Evolutionary conservation across 2,888 invertebrate species (phyloP).

Genomic region (Meliscaeva auricollis): DNA sequence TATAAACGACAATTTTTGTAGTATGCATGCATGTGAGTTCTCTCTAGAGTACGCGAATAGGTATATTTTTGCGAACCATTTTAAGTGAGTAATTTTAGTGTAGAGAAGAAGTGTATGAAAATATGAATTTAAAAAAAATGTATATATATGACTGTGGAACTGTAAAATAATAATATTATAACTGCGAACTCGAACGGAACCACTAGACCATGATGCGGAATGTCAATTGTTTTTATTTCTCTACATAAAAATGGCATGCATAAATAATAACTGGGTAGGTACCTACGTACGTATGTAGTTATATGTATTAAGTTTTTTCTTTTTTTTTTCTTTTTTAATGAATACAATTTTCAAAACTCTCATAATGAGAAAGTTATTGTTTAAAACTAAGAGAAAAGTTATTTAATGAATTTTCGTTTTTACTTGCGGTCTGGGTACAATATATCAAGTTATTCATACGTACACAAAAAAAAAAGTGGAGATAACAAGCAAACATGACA

Average conservation of each 20-base stretch:
- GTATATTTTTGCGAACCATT: conserved; percentile 56
- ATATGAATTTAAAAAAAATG: neutral
- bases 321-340: neutral
- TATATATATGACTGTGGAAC: conserved; percentile 28
- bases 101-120: conserved; percentile 20
- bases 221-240: conserved; percentile 23
- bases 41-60: neutral
- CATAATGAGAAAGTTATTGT: conserved; percentile 9
- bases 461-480: too few relatives aligned
- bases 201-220: conserved; percentile 40
- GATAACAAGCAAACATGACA: too few relatives aligned
- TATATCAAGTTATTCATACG: too few relatives aligned
- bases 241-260: conserved; percentile 2
- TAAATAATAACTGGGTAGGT: conserved; percentile 7
- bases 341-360: neutral
- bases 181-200: conserved; percentile 18
- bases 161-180: conserved; percentile 39
- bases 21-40: neutral
- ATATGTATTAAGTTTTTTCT: neutral
- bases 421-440: too few relatives aligned
- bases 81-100: conserved; percentile 57
- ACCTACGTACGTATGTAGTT: neutral
- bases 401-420: too few relatives aligned
- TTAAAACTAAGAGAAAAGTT: neutral
- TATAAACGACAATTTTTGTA: neutral